phyloP scores from a whole-genome alignment of 2,888 invertebrate genomes.

The Pocota personata region DNA sequence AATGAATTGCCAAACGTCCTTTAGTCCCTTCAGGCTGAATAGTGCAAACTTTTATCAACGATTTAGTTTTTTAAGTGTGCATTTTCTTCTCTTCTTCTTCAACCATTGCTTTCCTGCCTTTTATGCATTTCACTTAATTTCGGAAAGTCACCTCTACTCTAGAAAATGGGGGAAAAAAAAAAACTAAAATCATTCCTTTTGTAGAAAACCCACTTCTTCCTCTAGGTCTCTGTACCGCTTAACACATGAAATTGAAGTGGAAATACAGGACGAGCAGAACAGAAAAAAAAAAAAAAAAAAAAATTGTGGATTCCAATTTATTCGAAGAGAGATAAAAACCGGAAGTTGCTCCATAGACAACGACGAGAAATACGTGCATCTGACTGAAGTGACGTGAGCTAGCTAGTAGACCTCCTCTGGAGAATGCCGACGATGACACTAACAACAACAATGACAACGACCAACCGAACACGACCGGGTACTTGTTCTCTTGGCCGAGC shows the following conservation, averaged over 20 bases:
- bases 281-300: slow-evolving; percentile 1
- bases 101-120: slow-evolving; percentile 17
- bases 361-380: slow-evolving; percentile 57
- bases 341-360: slow-evolving; percentile 58
- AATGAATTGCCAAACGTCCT: slow-evolving; percentile 57
- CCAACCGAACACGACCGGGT: slow-evolving; percentile 24
- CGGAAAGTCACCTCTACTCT: slow-evolving; percentile 36
- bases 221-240: not conserved
- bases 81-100: slow-evolving; percentile 47
- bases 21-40: slow-evolving; percentile 39
- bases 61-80: slow-evolving; percentile 56
- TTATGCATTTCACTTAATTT: slow-evolving; percentile 67
- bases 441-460: slow-evolving; percentile 38
- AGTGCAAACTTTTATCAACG: slow-evolving; percentile 65
- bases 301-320: slow-evolving; percentile 54
- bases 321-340: slow-evolving; percentile 64
- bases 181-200: slow-evolving; percentile 2
- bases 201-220: not conserved
- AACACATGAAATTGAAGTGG: slow-evolving; percentile 45
- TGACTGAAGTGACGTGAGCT: slow-evolving; percentile 60
- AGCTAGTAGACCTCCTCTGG: slow-evolving; percentile 25
- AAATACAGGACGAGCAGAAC: slow-evolving; percentile 8
- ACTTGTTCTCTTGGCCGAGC: slow-evolving; percentile 70
- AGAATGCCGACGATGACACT: slow-evolving; percentile 3
- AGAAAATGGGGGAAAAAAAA: not conserved